Percentiles rank a stretch among this genome's conserved stretches.
Conservation (phyloP, 2,113 vertebrate species). For the Dinomys branickii region DNA sequence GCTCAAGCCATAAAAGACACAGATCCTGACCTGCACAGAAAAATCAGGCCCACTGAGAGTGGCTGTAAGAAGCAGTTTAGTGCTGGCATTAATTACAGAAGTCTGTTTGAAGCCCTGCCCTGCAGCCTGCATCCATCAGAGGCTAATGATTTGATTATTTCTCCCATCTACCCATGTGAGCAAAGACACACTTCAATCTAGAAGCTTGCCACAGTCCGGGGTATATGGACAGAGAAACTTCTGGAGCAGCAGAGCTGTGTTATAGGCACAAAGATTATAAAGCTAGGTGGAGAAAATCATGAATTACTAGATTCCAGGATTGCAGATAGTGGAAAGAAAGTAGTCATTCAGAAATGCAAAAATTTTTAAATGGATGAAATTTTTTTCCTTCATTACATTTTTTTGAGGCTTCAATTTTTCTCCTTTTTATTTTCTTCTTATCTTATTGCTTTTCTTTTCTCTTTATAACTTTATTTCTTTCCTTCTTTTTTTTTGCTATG, state of each 20-base stretch:
- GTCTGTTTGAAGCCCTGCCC: background rate
- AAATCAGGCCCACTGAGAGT: background rate
- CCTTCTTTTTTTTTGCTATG: background rate
- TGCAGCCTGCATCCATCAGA: background rate
- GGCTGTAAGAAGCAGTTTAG: background rate
- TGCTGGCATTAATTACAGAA: background rate
- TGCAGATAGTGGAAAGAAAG: background rate
- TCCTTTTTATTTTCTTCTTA: background rate
- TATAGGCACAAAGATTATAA: background rate
- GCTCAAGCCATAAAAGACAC: background rate
- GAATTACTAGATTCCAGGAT: background rate
- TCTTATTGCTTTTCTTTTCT: no score
- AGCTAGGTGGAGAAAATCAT: background rate
- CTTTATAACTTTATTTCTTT: background rate
- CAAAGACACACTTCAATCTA: background rate
- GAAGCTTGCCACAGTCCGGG: background rate
- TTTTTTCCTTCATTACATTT: background rate
- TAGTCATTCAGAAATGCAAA: background rate
- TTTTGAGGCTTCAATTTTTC: background rate
- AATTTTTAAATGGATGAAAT: background rate
- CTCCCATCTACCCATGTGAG: background rate
- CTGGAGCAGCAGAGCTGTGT: background rate
- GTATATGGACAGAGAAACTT: background rate
- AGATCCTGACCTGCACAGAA: background rate
- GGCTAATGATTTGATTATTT: background rate